A percentile compares a stretch with the other conserved stretches of the same genome.
phyloP scores from a whole-genome alignment of 2,113 vertebrate genomes.

The Sialia sialis region DNA sequence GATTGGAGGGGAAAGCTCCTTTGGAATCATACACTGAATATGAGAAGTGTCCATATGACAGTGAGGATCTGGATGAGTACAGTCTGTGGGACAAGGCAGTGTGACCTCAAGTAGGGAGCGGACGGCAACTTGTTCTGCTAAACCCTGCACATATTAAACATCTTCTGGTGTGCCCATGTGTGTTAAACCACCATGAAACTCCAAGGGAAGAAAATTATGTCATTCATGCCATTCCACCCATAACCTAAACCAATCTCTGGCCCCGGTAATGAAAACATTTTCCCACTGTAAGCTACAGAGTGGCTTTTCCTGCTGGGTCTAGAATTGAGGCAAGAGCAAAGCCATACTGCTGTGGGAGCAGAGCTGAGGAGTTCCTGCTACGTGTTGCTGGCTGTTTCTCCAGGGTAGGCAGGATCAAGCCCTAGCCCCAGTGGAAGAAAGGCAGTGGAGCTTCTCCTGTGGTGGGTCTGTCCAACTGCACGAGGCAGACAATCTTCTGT shows the following conservation, averaged over 20 bases:
- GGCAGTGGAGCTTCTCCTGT: background rate
- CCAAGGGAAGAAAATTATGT: background rate
- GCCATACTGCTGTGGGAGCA: background rate
- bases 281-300: accelerated
- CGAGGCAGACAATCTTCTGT: background rate
- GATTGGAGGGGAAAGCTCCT: background rate
- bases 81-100: background rate
- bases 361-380: background rate
- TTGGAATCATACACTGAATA: background rate
- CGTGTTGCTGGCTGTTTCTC: background rate
- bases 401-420: background rate
- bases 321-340: background rate
- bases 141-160: background rate
- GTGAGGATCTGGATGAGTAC: background rate
- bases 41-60: background rate
- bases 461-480: background rate
- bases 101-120: background rate
- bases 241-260: background rate
- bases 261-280: background rate
- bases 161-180: background rate
- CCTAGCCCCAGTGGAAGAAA: background rate
- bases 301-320: background rate
- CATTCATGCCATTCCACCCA: background rate
- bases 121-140: background rate
- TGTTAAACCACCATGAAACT: background rate